These are phyloP conservation scores for Apus apus DNA, from an alignment of 2,113 vertebrate species.

Conservation along the genomic window DNA sequence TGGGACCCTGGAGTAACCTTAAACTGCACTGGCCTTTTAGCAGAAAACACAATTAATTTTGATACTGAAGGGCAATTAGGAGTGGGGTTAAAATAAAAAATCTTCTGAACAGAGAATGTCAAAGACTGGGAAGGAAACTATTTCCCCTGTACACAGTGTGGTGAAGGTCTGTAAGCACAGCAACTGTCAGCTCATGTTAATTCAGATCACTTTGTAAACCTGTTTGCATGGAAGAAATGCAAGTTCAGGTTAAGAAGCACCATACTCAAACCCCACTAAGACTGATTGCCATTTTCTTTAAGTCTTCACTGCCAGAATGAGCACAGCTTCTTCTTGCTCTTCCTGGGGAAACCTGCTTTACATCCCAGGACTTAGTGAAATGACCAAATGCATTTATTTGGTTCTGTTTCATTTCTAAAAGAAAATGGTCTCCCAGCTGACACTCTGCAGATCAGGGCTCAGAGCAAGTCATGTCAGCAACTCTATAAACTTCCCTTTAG, in stretches of 20 bases:
- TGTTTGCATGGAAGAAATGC: neutral
- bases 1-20: constrained; percentile 81
- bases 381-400: constrained; percentile 10
- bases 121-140: constrained; percentile 66
- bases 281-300: constrained; percentile 2
- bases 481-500: neutral
- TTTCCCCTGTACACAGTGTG: constrained; percentile 31
- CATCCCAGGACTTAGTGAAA: constrained; percentile 35
- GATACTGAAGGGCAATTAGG: constrained; percentile 86
- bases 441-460: neutral
- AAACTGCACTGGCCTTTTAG: constrained; percentile 83
- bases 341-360: constrained; percentile 49
- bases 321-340: neutral
- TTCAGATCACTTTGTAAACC: constrained; percentile 38
- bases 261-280: neutral
- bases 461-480: neutral
- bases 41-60: constrained; percentile 85
- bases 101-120: constrained; percentile 73
- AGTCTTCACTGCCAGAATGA: constrained; percentile 34
- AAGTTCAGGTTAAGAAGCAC: constrained; percentile 52
- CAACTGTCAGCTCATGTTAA: constrained; percentile 30
- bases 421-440: constrained; percentile 26
- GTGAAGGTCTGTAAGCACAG: constrained; percentile 27
- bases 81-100: constrained; percentile 80
- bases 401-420: constrained; percentile 25